phyloP scores from a whole-genome alignment of 2,888 invertebrate genomes.

The Trichogramma evanescens region DNA sequence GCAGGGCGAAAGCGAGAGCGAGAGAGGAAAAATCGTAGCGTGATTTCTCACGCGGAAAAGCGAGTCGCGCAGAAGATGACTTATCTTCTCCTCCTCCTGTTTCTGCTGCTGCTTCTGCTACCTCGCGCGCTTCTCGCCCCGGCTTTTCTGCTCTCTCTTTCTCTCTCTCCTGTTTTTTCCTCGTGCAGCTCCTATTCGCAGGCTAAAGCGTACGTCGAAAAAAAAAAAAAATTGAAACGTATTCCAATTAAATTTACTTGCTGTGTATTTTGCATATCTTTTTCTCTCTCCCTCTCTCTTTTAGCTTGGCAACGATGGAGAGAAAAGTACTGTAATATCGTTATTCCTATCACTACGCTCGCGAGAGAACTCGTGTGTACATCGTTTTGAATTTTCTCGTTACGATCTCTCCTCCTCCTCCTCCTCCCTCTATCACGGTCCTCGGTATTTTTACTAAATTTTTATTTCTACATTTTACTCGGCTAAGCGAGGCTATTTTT shows the following conservation, averaged over 20 bases:
- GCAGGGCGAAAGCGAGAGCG: neutral
- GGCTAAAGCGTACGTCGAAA: neutral
- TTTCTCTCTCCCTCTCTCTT: neutral
- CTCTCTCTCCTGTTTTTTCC: neutral
- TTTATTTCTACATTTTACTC: no score
- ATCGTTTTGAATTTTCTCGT: no score
- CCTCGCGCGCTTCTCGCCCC: neutral
- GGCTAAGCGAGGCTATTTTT: no score
- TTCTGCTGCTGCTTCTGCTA: no score
- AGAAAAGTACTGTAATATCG: no score
- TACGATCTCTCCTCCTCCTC: no score
- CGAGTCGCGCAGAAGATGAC: constrained; percentile 6
- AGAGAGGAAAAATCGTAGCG: neutral
- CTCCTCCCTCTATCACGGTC: no score
- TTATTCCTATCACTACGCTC: no score
- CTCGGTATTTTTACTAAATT: no score
- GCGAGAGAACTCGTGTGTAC: no score
- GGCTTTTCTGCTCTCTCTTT: neutral
- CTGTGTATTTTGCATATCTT: neutral
- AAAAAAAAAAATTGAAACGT: neutral
- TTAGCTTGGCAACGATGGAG: no score
- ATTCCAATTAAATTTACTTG: constrained; percentile 1
- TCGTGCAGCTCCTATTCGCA: neutral
- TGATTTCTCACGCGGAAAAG: neutral
- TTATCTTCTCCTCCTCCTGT: neutral